phyloP scores from a whole-genome alignment of 2,797 vertebrate genomes.

The Sarcoramphus papa region DNA sequence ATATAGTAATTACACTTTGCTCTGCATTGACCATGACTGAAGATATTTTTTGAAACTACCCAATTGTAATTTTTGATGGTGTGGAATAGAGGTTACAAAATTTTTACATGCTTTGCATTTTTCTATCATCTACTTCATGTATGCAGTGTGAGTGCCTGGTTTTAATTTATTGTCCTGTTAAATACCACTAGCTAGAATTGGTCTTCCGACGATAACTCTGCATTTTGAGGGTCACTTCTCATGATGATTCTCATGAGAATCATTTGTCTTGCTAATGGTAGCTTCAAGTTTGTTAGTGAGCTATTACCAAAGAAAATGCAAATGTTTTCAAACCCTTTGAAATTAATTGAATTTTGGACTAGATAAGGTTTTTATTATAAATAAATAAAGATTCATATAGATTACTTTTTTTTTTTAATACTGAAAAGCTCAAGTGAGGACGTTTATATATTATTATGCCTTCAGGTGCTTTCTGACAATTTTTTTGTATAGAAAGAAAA shows the following conservation, averaged over 20 bases:
- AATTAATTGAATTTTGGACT: background rate
- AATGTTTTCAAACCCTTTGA: background rate
- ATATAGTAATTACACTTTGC: background rate
- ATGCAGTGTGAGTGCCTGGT: background rate
- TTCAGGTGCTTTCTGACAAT: background rate
- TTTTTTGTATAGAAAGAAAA: background rate
- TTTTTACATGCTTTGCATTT: background rate
- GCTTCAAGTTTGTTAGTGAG: background rate
- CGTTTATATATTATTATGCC: background rate
- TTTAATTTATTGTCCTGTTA: background rate
- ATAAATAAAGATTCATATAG: background rate
- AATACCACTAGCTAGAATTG: background rate
- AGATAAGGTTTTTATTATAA: background rate
- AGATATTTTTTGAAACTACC: background rate
- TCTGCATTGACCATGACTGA: background rate
- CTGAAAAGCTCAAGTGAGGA: background rate
- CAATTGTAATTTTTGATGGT: slow-evolving; percentile 2
- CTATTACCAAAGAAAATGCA: background rate
- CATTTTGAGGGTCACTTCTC: background rate
- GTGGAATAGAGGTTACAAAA: background rate
- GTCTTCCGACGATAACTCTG: background rate
- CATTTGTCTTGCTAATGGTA: background rate
- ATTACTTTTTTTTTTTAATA: background rate
- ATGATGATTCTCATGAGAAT: background rate
- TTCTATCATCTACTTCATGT: background rate